Evolutionary conservation across 2,113 vertebrate genomes (phyloP), one percentile per base, ranked within the genome.

Genomic region (Cichladusa arquata): DNA sequence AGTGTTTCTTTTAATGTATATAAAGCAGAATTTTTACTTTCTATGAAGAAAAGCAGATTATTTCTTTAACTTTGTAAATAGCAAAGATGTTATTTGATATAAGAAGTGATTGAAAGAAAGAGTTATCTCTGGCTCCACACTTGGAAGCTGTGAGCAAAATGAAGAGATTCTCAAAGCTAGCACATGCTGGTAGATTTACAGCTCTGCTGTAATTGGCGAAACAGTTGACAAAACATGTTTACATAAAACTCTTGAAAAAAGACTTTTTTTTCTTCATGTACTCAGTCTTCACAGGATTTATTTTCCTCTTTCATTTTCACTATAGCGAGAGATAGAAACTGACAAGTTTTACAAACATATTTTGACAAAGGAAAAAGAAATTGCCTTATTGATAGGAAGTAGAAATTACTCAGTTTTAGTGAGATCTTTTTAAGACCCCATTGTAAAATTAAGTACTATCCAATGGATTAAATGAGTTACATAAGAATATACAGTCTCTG

Each of bases 111-210:
- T 69, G 42, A 80, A 86, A 81, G 44, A 79, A 81, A 77, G 18
- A 76, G 88, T 65, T 88, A 62, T 90, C 50, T 51, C 45, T 65
- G 33, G 10, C 25, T 93, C 44, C 44, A 70, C 66, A 73, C 29
- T 85, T 93, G 47, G 81, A 66, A 91, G 54, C 38, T 95, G 87
- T 73, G 60, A 95, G 29, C 33, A 83, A 94, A 94, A 50, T 78
- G 16, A 93, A 92, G 88, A 70, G 8, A 94, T 58, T 90, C 73
- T 91, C 33, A 88, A 91, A 90, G 53, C 17, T 69, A 58, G 79
- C 85, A 93, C 47, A 77, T 66, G 79, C 57, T 94, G 54, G 50
- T 96, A 88, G 54, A 88, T 86, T 96, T 88, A 73, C 71, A 94
- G 34, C 33, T 93, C 45, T 77, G 23, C 62, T 80, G 28, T 88